Conservation (phyloP, 2,113 vertebrate genomes). For the Stomatorhinus ivindoensis region DNA sequence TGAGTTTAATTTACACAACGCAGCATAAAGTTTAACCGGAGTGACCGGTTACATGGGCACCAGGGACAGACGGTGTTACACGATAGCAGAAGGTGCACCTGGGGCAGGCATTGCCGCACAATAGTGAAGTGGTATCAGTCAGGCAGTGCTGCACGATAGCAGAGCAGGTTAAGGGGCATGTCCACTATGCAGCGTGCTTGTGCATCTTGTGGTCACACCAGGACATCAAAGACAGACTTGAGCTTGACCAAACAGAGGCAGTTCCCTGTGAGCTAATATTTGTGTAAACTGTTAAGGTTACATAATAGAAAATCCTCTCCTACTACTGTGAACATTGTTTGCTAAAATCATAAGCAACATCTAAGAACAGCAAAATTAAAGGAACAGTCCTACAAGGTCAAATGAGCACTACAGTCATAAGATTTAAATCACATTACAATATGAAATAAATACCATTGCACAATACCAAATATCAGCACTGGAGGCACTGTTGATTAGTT, state of each 20-base stretch:
- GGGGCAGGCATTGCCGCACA: neutral
- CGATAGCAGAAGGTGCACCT: neutral
- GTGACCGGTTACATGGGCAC: no score
- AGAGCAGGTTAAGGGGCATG: neutral
- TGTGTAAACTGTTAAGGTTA: neutral
- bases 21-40: no score
- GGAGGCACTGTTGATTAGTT: neutral
- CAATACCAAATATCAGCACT: neutral
- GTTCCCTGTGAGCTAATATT: neutral
- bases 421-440: neutral
- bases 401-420: neutral
- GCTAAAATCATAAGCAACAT: neutral
- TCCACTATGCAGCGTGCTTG: neutral
- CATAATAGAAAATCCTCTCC: neutral
- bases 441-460: neutral
- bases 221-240: neutral
- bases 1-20: no score
- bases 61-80: neutral
- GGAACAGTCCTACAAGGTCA: neutral
- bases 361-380: neutral
- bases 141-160: neutral
- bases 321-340: neutral
- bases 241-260: neutral
- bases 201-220: neutral
- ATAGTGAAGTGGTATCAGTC: neutral